Evolutionary conservation across 2,888 invertebrate species (phyloP).

Genomic region (Thymelicus sylvestris): DNA sequence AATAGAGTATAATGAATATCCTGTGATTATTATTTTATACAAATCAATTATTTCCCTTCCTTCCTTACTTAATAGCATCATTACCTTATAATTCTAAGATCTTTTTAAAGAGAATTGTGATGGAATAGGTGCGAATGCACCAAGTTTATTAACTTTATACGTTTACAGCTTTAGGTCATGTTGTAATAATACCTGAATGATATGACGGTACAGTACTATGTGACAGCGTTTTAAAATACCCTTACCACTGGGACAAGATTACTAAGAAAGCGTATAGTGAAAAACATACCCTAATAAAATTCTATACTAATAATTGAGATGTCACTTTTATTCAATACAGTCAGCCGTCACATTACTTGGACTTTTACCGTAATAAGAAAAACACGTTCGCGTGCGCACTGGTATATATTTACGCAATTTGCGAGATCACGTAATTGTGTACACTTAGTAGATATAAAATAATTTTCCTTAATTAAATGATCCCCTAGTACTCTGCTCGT

Average conservation of each 20-base stretch:
- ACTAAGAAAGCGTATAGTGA: conserved; percentile 18
- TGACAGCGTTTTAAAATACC: conserved; percentile 4
- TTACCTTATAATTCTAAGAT: neutral
- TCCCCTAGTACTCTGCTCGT: conserved; percentile 45
- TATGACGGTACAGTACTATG: conserved; percentile 20
- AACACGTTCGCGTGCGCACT: conserved; percentile 8
- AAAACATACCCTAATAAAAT: conserved; percentile 22
- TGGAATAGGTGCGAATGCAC: neutral
- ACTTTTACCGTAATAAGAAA: conserved; percentile 6
- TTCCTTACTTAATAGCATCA: too few species aligned
- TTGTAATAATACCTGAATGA: conserved; percentile 10
- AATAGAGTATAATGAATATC: too few species aligned
- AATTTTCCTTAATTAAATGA: conserved; percentile 45
- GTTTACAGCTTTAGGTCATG: neutral
- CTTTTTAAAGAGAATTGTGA: neutral
- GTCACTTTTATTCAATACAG: conserved; percentile 18
- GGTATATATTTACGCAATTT: conserved; percentile 5
- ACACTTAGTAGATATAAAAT: conserved; percentile 40
- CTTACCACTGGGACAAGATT: conserved; percentile 21
- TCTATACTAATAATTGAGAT: conserved; percentile 27
- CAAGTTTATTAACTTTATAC: conserved; percentile 8
- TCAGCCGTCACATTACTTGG: conserved; percentile 3
- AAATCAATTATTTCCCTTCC: too few species aligned
- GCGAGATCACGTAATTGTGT: conserved; percentile 13
- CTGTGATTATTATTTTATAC: too few species aligned